phyloP scores from a whole-genome alignment of 1,140 invertebrate genomes.

The Triops cancriformis region DNA sequence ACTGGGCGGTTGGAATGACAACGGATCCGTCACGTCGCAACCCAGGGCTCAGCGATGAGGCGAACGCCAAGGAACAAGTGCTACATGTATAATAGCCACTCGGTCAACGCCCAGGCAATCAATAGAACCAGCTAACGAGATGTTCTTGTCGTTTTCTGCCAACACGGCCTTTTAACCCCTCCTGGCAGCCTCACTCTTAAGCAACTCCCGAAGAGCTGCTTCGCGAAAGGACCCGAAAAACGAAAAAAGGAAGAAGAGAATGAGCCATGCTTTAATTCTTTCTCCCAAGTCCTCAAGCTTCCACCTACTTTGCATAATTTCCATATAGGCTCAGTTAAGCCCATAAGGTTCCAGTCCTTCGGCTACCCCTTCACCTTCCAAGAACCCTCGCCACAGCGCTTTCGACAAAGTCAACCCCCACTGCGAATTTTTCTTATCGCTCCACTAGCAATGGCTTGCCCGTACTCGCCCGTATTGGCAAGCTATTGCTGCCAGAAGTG shows the following conservation, averaged over 20 bases:
- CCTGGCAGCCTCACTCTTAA: background rate
- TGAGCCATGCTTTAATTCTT: background rate
- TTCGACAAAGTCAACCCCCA: too few relatives aligned
- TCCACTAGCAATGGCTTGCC: too few relatives aligned
- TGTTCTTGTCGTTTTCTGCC: conserved; percentile 5
- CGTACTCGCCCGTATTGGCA: too few relatives aligned
- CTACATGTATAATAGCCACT: background rate
- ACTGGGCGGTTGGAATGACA: background rate
- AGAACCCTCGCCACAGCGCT: too few relatives aligned
- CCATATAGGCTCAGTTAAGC: background rate
- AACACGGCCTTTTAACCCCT: background rate
- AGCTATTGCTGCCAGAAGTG: too few relatives aligned
- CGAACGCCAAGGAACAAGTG: background rate
- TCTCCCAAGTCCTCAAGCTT: too few relatives aligned
- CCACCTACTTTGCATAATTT: conserved; percentile 1
- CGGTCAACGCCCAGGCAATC: conserved; percentile 8
- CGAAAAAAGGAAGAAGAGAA: background rate
- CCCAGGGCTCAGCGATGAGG: background rate
- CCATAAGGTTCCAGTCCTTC: too few relatives aligned
- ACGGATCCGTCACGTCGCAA: background rate
- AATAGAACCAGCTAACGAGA: background rate
- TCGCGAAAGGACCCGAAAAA: background rate
- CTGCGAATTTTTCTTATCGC: too few relatives aligned
- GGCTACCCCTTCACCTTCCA: too few relatives aligned
- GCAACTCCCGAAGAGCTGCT: background rate